Evolutionary conservation across 2,797 vertebrate species (phyloP), one percentile per base, ranked within the genome.

Genomic region (Cryptoblepharus egeriae): DNA sequence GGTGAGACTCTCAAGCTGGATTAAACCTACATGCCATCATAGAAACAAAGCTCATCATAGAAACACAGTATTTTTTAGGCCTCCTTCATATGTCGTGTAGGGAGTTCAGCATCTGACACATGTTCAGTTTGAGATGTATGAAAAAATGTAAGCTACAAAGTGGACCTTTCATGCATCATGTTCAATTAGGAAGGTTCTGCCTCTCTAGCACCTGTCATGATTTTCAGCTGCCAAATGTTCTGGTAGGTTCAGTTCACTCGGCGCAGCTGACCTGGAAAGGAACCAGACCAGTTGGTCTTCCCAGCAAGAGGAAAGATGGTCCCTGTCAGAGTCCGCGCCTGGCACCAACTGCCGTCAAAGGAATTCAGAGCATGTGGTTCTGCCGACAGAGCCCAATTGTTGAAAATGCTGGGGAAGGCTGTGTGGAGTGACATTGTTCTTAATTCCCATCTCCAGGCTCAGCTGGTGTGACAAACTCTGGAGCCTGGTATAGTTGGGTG

Each of bases 241-340:
- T 32, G 72, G 84, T 64, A 0, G 0, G 75, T 73, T 74, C 30
- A 20, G 6, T 74, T 13, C 61, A 67, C 18, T 79, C 30, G 35
- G 42, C 26, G 20, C 70, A 73, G 77, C 79, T 63, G 85, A 81
- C 88, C 83, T 84, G 92, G 92, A 93, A 89, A 4, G 0, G 63
- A 81, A 87, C 91, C 81, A 85, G 89, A 79, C 58, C 86, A 84
- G 88, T 90, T 55, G 81, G 89, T 82, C 77, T 82, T 82, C 45
- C 78, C 65, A 0, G 1, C 0, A 71, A 30, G 61, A 0, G 26
- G 81, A 80, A 92, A 32, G 86, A 88, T 70, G 64, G 91, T 81
- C 82, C 90, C 67, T 37, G 88, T 0, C 35, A 85, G 87, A 90
- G 55, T 37, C 4, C 37, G 93, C 20, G 95, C 95, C 96, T 95